These are phyloP conservation scores for Premnoplex brunnescens DNA, from an alignment of 2,797 vertebrate species.

Conservation along the genomic window DNA sequence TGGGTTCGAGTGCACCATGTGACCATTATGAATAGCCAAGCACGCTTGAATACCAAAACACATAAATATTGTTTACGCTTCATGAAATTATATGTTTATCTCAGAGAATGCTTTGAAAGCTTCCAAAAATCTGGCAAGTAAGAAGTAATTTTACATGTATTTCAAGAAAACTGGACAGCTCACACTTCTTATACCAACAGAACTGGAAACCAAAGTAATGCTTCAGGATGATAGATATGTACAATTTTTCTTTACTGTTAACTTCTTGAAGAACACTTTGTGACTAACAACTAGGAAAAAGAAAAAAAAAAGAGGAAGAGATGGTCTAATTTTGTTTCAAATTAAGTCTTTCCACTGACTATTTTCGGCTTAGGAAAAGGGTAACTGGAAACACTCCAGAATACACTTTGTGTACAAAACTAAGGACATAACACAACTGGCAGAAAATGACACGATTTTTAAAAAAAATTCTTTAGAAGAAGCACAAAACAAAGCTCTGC, in stretches of 20 bases:
- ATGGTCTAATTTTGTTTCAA: not conserved
- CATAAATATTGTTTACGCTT: not conserved
- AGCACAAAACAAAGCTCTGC: not conserved
- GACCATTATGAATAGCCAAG: not conserved
- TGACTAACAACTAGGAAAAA: not conserved
- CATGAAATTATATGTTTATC: not conserved
- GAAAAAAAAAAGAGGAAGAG: not conserved
- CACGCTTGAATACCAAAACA: not conserved
- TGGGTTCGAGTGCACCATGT: not conserved
- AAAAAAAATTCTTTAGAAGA: not conserved
- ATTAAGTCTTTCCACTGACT: constrained; percentile 14
- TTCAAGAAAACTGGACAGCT: constrained; percentile 9
- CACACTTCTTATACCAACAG: constrained; percentile 19
- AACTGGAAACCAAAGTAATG: not conserved
- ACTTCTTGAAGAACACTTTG: not conserved
- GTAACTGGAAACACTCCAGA: constrained; percentile 6
- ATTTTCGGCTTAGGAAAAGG: constrained; percentile 9
- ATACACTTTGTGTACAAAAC: not conserved
- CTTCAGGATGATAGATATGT: not conserved
- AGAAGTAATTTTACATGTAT: not conserved
- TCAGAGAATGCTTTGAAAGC: constrained; percentile 4
- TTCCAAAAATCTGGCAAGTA: not conserved
- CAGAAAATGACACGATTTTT: not conserved
- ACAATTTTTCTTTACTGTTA: not conserved
- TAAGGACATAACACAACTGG: not conserved